Conservation (phyloP, 1,140 invertebrate genomes). For the Aphidius ervi region DNA sequence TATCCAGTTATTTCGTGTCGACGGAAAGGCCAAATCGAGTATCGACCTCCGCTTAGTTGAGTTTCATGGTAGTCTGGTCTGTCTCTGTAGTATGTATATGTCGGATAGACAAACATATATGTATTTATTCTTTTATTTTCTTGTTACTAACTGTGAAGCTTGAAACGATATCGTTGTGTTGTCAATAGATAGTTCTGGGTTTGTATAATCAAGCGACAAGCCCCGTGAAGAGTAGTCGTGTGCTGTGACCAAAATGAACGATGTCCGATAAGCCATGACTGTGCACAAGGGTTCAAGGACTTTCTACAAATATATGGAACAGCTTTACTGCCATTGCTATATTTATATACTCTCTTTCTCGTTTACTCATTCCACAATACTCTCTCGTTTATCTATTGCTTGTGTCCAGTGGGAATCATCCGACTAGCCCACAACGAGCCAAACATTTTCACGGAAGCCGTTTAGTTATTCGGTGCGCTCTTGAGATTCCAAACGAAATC, state of each 20-base stretch:
- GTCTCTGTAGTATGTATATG: neutral
- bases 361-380: too few species aligned
- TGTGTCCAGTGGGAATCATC: constrained; percentile 1
- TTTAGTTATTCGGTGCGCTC: constrained; percentile 11
- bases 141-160: neutral
- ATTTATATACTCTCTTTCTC: too few species aligned
- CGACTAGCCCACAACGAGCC: constrained; percentile 3
- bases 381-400: too few species aligned
- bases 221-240: neutral
- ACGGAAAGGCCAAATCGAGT: constrained; percentile 2
- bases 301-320: too few species aligned
- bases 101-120: too few species aligned
- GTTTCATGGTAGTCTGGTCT: constrained; percentile 9
- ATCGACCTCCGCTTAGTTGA: constrained; percentile 9
- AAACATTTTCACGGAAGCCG: constrained; percentile 24
- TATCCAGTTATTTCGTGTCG: too few species aligned
- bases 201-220: neutral
- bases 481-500: constrained; percentile 13
- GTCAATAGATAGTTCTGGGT: constrained; percentile 12
- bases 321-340: too few species aligned
- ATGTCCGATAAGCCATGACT: constrained; percentile 9
- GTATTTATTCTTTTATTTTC: neutral
- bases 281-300: neutral
- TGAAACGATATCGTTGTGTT: neutral
- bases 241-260: constrained; percentile 9